A percentile compares a stretch with the other conserved stretches of the same genome.
Evolutionary conservation across 2,888 invertebrate species (phyloP).

Genomic region (Hypena proboscidalis): DNA sequence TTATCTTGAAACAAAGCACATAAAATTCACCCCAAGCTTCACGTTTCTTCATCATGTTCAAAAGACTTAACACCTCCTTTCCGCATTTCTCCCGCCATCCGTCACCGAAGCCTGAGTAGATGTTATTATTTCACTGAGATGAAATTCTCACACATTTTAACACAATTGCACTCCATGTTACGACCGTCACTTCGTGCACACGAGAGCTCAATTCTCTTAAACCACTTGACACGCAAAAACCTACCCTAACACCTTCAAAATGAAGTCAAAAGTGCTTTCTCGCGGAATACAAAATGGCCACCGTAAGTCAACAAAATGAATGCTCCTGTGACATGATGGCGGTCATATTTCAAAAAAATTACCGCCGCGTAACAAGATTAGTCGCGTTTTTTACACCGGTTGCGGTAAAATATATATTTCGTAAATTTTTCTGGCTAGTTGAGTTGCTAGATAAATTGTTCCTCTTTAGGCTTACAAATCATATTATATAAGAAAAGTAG

Average conservation of each 20-base stretch:
- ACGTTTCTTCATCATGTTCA: not conserved
- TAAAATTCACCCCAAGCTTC: too few relatives aligned
- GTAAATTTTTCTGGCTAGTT: slow-evolving; percentile 17
- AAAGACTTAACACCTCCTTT: not conserved
- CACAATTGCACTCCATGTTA: slow-evolving; percentile 39
- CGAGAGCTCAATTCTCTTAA: slow-evolving; percentile 23
- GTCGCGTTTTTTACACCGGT: slow-evolving; percentile 45
- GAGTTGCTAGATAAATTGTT: too few relatives aligned
- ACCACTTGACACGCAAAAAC: slow-evolving; percentile 9
- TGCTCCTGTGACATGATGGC: slow-evolving; percentile 59
- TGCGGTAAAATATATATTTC: slow-evolving; percentile 45
- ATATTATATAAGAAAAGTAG: too few relatives aligned
- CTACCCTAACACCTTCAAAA: not conserved
- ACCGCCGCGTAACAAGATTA: slow-evolving; percentile 62
- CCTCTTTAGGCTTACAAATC: too few relatives aligned
- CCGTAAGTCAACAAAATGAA: slow-evolving; percentile 61
- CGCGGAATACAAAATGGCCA: slow-evolving; percentile 25
- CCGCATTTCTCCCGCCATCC: not conserved
- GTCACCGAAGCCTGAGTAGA: slow-evolving; percentile 5
- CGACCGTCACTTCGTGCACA: slow-evolving; percentile 31
- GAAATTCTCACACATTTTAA: slow-evolving; percentile 37
- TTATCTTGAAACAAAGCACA: too few relatives aligned
- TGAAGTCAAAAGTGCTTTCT: slow-evolving; percentile 17
- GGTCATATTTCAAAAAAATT: slow-evolving; percentile 62
- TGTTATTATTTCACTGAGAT: slow-evolving; percentile 24